Conservation (phyloP, 1,140 invertebrate species). For the Drosophila murphyi region DNA sequence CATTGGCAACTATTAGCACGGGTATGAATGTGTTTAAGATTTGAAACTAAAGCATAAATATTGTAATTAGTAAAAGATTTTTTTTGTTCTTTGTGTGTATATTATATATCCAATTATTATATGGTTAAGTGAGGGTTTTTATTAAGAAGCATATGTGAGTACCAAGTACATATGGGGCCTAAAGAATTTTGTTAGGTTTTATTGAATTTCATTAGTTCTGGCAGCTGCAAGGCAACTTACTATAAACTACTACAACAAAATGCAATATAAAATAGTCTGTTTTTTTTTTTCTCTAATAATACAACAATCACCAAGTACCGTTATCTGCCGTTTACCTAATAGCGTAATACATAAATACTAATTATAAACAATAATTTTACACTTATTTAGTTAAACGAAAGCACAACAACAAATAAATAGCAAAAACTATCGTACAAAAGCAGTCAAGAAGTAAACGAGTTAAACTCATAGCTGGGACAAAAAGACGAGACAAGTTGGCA, state of each 20-base stretch:
- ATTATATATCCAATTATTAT: conserved; percentile 26
- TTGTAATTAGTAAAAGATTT: conserved; percentile 39
- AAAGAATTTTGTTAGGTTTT: conserved; percentile 48
- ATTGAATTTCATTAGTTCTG: conserved; percentile 24
- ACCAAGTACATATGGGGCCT: background rate
- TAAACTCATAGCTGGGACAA: conserved; percentile 10
- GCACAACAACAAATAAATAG: conserved; percentile 15
- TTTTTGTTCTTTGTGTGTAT: conserved; percentile 31
- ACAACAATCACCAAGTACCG: conserved; percentile 29
- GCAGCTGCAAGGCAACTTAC: conserved; percentile 34
- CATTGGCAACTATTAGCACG: conserved; percentile 71
- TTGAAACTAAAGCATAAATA: conserved; percentile 46
- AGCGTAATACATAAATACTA: conserved; percentile 32
- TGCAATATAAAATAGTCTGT: conserved; percentile 71
- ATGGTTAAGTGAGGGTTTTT: conserved; percentile 36
- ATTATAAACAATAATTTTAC: conserved; percentile 59
- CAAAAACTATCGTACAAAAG: conserved; percentile 52
- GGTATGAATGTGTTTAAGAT: conserved; percentile 76
- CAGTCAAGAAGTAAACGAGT: conserved; percentile 10
- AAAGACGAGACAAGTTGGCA: conserved; percentile 20
- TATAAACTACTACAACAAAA: conserved; percentile 40
- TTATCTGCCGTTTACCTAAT: conserved; percentile 61
- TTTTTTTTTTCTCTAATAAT: conserved; percentile 36
- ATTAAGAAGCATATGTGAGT: no score
- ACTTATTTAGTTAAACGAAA: conserved; percentile 53